Evolutionary conservation across 2,888 invertebrate genomes (phyloP), one percentile per base, ranked within the genome.

Genomic region (Odontothrips loti): DNA sequence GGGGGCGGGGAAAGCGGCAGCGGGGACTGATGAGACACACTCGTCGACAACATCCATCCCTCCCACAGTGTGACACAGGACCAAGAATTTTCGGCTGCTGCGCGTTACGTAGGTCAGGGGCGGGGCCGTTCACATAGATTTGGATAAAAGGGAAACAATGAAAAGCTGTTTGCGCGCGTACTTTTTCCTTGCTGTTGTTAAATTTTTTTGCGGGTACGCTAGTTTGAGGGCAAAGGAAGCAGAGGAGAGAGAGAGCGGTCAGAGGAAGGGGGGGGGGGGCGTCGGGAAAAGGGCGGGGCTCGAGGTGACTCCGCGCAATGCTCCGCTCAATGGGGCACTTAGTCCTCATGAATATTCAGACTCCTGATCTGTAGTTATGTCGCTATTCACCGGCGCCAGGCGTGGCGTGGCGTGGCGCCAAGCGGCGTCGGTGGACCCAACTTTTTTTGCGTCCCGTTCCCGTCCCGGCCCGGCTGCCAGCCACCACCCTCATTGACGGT

Each of bases 261-360:
- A 58, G 17, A 11, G 51, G 51, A 51, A 51, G 17, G n/a, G n/a
- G 48, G 48, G 51, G 51, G 15, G 51, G 51, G 51, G 51, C 51
- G 51, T 2, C 15, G 15, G 51, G 51, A 20, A 43, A 43, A 43
- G 34, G 34, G 34, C 34, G 34, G 2, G 34, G 34, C 34, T 43
- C 34, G 51, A 12, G 51, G 51, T 12, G 51, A 15, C 58, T 6
- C 68, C n/a, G 9, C 23, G 3, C 68, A 11, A n/a, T 27, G 27
- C 27, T 27, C 23, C 27, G 23, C 68, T 75, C 68, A 75, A 75
- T 75, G 68, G 68, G 68, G 68, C 68, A 75, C 68, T 75, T 75
- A 75, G 68, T 27, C 68, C 68, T 75, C 68, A 75, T 75, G 68
- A 75, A 75, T 75, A 75, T 75, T n/a, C 68, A 75, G 68, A 23